Base-by-base conservation (phyloP, 1,140 invertebrate species). In the Caligus rogercresseyi region DNA sequence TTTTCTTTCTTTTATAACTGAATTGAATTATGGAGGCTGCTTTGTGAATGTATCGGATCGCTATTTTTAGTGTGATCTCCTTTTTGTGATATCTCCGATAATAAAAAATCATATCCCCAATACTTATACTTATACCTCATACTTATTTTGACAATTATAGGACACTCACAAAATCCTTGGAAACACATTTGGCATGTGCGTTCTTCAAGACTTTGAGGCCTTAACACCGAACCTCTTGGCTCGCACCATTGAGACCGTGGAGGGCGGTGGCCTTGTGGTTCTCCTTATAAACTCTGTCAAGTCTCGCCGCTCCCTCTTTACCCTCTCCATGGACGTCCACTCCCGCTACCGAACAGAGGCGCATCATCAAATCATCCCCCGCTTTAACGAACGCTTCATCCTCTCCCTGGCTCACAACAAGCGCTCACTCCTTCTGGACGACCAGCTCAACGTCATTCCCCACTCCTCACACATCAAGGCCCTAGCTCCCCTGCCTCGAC, bases 301-400 rank as follows among this genome's bases (percentile, higher is more conserved):
- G 54, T 98, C 93, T 0, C 74, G 99, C 3, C 86, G 89, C 72
- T 93, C 99, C 71, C 77, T 99, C 0, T 97, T 90, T 71, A 89
- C 93, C 1, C 86, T 99, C 79, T 83, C 83, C 65, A 99, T 99
- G 96, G 95, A 99, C 80, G 91, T 98, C 13, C 96, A 99, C 79
- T 82, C 89, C 67, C 79, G 94, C 68, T 93, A 83, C 70, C 80
- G 94, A 66, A 98, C 95, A 14, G 93, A 98, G 77, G 83, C 91
- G 11, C 89, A 98, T 74, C 81, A 87, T 68, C 83, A 93, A 72
- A 80, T 98, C 54, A 84, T 92, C 4, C 85, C 88, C 61, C 77
- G 96, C 67, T 99, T 99, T 71, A 98, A 98, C 76, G 93, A 98
- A 76, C 81, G 84, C 54, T 95, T 99, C 72, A 78, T 98, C 15